Evolutionary conservation across 2,113 vertebrate species (phyloP).

Genomic region (Phoxinus phoxinus): DNA sequence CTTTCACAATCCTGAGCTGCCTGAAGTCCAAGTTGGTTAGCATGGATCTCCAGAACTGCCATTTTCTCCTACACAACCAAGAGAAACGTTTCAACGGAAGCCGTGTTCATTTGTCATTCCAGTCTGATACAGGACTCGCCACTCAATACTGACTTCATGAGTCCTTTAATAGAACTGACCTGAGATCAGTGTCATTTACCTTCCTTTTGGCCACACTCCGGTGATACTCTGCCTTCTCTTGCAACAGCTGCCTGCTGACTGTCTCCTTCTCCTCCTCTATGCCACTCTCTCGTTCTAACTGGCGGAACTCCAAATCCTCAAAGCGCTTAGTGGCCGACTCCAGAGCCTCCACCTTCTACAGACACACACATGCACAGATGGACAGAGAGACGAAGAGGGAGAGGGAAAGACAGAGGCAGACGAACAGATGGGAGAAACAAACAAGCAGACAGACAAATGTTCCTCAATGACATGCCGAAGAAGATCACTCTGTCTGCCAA

Average conservation of each 20-base stretch:
- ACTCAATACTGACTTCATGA: background rate
- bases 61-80: constrained; percentile 83
- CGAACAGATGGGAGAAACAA: constrained; percentile 41
- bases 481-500: constrained; percentile 7
- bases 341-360: constrained; percentile 88
- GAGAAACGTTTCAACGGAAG: background rate
- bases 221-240: constrained; percentile 83
- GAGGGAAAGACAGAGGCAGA: constrained; percentile 50
- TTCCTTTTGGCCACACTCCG: constrained; percentile 85
- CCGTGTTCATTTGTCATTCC: background rate
- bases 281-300: constrained; percentile 92
- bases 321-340: constrained; percentile 89
- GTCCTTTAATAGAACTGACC: background rate
- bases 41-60: constrained; percentile 86
- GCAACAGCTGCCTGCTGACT: constrained; percentile 83
- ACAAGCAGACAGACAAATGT: constrained; percentile 46
- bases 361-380: constrained; percentile 47
- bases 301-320: constrained; percentile 98
- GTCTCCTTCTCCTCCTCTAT: constrained; percentile 89
- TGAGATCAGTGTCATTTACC: constrained; percentile 72
- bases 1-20: constrained; percentile 85
- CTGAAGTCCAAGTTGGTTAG: constrained; percentile 86
- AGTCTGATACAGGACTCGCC: background rate
- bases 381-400: constrained; percentile 50
- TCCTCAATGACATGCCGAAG: constrained; percentile 31